Base-by-base conservation (phyloP, 35 echinoderm and acorn worm species). In the Ophioderma brevispina region DNA sequence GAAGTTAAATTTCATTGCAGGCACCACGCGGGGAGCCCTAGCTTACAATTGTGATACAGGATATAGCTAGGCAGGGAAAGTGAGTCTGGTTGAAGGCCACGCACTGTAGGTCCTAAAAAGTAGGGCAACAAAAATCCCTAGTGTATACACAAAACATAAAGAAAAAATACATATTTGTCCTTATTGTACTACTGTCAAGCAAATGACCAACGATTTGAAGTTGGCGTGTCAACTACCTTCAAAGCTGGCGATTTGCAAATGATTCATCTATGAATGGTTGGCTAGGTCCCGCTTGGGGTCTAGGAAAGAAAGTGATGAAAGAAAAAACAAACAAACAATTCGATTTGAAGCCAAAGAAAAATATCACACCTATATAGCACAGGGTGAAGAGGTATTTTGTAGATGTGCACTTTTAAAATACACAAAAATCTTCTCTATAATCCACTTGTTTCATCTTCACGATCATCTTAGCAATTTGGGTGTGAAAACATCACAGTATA, bases 281-380 rank as follows among this genome's bases (percentile, higher is more conserved):
- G 17, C 41, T 4, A 46, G 41, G n/a, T n/a, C 46, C 46, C 46
- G 8, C 21, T 52, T 52, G 21, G 46, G 21, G 2, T 3, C 28
- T 30, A 13, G 59, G 59, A 25, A 70, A 3, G 2, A 70, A 18
- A 25, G 59, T 8, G 59, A 70, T 70, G 59, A 70, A 70, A 70
- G 59, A 70, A 70, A 70, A n/a, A n/a, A n/a, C n/a, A n/a, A n/a
- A n/a, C n/a, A n/a, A 70, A 70, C 59, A 70, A 30, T 70, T 70
- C 59, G 10, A 70, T 70, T 70, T 18, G 28, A 70, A 70, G 10
- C 1, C 10, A 70, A 70, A 70, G 59, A 70, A 70, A 6, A 70
- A 70, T 70, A 70, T 70, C n/a, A 70, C n/a, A 25, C 28, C 2
- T 25, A 70, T 25, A 70, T 70, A 70, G 59, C 15, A 25, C 59